Conservation (phyloP, 2,888 invertebrate genomes). For the Ptychoptera contaminata region DNA sequence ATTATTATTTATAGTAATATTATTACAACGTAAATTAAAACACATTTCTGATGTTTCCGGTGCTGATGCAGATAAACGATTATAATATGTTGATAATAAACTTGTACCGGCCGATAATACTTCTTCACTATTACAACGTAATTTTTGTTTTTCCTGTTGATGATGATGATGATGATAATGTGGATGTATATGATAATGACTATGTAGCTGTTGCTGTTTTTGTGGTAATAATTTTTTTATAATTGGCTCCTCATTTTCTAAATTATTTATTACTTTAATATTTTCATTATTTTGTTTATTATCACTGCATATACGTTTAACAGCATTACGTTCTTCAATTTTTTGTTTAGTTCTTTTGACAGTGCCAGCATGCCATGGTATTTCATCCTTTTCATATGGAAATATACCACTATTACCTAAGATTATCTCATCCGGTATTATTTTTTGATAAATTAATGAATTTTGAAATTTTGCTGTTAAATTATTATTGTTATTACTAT, state of each 20-base stretch:
- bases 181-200: slow-evolving; percentile 11
- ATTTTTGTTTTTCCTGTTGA: slow-evolving; percentile 21
- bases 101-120: slow-evolving; percentile 26
- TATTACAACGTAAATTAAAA: background rate
- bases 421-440: slow-evolving; percentile 1
- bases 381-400: slow-evolving; percentile 41
- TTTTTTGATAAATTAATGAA: background rate
- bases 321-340: slow-evolving; percentile 37
- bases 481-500: slow-evolving; percentile 1
- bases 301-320: slow-evolving; percentile 25
- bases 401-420: slow-evolving; percentile 31
- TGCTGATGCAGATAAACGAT: slow-evolving; percentile 43
- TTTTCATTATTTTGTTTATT: slow-evolving; percentile 14
- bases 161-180: slow-evolving; percentile 12
- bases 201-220: slow-evolving; percentile 7
- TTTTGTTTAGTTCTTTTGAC: slow-evolving; percentile 55
- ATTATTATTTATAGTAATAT: no score
- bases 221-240: slow-evolving; percentile 1
- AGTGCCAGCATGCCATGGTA: slow-evolving; percentile 51
- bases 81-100: slow-evolving; percentile 27
- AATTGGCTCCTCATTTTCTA: background rate
- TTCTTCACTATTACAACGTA: slow-evolving; percentile 29
- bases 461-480: background rate
- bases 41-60: slow-evolving; percentile 39
- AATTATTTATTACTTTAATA: slow-evolving; percentile 4